Base-by-base conservation (phyloP, 1,140 invertebrate species). In the Saccostrea cuccullata region DNA sequence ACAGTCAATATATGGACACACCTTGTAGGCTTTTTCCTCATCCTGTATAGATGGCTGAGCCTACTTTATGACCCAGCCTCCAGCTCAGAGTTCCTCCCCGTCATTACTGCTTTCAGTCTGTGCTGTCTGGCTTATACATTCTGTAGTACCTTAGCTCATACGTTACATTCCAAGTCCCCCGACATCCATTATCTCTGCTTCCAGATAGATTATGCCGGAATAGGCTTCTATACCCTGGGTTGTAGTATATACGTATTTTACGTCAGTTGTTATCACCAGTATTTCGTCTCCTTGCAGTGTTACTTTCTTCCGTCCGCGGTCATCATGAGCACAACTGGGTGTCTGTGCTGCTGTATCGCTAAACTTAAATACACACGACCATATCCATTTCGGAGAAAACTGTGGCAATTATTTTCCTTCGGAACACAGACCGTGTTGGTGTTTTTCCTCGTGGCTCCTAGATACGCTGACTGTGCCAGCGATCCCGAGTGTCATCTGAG, bases 1-100 rank as follows among this genome's bases (percentile, higher is more conserved):
- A 92, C 92, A 0, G 87, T 94, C 26, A 94, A 94, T 70, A 91
- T 93, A 47, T 94, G 93, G 93, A 92, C 92, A 55, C 93, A 94
- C 82, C 70, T 93, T 20, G 30, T 93, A 15, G 93, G 90, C 26
- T 88, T 88, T 40, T 20, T 90, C 12, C 58, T 92, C 6, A 86
- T 91, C 11, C 4, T 89, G 8, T 82, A 67, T 13, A 87, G 89
- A 87, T 47, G 40, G 88, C 8, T 89, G 70, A 17, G 30, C 11
- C 55, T 89, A 83, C 55, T 5, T 82, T 17, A n/a, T 17, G 0
- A 82, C 36, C 12, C 85, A 87, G 26, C 55, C 87, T 4, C 15
- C 73, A 8, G 17, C 40, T 26, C 26, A 30, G 86, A 58, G 15
- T 82, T 73, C 13, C 6, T 47, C 1, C 82, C 82, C 15, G 87